Percentiles rank a stretch among this genome's conserved stretches.
Evolutionary conservation across 2,797 vertebrate species (phyloP).

Genomic region (Antennarius maculatus): DNA sequence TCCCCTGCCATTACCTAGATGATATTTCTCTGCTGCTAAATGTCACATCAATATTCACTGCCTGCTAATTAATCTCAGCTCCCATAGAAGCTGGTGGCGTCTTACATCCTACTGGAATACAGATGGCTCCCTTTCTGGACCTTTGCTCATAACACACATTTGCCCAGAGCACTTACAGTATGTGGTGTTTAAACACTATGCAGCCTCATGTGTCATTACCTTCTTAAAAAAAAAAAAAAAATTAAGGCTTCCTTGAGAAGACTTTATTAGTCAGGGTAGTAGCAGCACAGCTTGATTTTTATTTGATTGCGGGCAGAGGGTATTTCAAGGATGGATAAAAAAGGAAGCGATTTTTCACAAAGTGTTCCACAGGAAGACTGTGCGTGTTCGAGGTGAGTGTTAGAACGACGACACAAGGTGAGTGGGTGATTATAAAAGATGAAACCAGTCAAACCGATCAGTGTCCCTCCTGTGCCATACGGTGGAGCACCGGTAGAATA

Average conservation of each 20-base stretch:
- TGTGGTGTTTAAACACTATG: conserved; percentile 33
- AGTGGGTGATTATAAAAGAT: conserved; percentile 42
- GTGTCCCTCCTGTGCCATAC: conserved; percentile 17
- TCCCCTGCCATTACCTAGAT: conserved; percentile 63
- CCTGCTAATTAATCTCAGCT: conserved; percentile 72
- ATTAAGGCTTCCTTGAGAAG: conserved; percentile 29
- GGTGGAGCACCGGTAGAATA: conserved; percentile 17
- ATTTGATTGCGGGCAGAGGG: conserved; percentile 26
- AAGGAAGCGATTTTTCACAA: conserved; percentile 39
- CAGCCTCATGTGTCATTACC: conserved; percentile 30
- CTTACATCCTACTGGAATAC: conserved; percentile 64
- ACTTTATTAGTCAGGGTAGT: conserved; percentile 30
- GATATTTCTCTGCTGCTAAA: conserved; percentile 75
- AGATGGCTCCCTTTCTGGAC: conserved; percentile 51
- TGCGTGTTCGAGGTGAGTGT: conserved; percentile 36
- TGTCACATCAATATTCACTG: conserved; percentile 79
- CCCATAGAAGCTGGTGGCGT: conserved; percentile 54
- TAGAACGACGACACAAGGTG: conserved; percentile 40
- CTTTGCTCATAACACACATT: conserved; percentile 47
- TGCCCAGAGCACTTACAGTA: conserved; percentile 18
- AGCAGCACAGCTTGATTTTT: conserved; percentile 35
- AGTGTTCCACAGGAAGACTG: conserved; percentile 37
- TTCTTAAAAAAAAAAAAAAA: conserved; percentile 13
- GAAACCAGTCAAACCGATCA: conserved; percentile 49
- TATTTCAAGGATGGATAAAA: conserved; percentile 44